These are phyloP conservation scores for Hermatobates lingyangjiaoensis DNA, from an alignment of 1,140 invertebrate species.

Conservation along the genomic window DNA sequence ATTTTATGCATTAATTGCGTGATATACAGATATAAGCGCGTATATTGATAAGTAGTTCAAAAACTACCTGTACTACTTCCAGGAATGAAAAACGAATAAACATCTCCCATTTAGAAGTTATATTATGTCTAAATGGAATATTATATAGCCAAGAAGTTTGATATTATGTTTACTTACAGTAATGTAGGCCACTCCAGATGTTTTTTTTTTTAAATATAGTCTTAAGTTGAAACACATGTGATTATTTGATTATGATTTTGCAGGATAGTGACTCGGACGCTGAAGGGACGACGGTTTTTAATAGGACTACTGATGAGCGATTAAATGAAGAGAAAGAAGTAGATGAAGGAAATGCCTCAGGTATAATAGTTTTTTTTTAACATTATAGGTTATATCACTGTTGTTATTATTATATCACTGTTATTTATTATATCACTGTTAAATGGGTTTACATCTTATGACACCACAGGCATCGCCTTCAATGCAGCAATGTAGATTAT, in stretches of 20 bases:
- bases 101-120: too few relatives aligned
- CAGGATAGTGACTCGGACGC: slow-evolving; percentile 30
- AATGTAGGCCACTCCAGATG: neutral
- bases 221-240: slow-evolving; percentile 45
- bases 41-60: too few relatives aligned
- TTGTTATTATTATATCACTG: too few relatives aligned
- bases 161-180: neutral
- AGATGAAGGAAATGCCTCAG: slow-evolving; percentile 68
- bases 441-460: too few relatives aligned
- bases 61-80: too few relatives aligned
- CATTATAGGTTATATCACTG: too few relatives aligned
- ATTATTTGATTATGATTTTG: slow-evolving; percentile 29
- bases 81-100: too few relatives aligned
- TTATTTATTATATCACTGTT: too few relatives aligned
- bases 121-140: neutral
- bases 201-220: slow-evolving; percentile 24
- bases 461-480: too few relatives aligned
- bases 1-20: too few relatives aligned
- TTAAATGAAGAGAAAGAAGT: slow-evolving; percentile 60
- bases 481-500: too few relatives aligned
- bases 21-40: too few relatives aligned
- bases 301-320: slow-evolving; percentile 21
- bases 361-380: slow-evolving; percentile 24
- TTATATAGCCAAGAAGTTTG: neutral
- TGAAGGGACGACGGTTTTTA: slow-evolving; percentile 19